Conservation (phyloP, 2,888 invertebrate genomes). For the Spisula solida region DNA sequence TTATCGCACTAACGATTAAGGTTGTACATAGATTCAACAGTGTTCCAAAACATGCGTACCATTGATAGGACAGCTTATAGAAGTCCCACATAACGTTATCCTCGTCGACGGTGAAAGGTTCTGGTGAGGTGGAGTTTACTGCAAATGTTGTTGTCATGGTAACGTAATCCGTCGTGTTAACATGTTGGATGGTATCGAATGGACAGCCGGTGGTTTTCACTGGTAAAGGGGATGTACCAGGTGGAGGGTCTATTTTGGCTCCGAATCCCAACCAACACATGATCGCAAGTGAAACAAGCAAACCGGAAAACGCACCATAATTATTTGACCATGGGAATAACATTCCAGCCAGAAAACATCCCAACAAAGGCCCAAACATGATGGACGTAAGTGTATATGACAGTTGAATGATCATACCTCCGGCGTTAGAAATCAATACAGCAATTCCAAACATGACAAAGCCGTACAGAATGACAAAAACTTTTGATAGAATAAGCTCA, state of each 20-base stretch:
- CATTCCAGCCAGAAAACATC: slow-evolving; percentile 82
- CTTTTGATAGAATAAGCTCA: slow-evolving; percentile 41
- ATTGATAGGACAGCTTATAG: slow-evolving; percentile 71
- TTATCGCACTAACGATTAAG: slow-evolving; percentile 65
- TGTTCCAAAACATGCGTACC: slow-evolving; percentile 69
- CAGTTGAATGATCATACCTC: slow-evolving; percentile 78
- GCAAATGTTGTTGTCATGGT: background rate
- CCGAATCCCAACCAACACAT: slow-evolving; percentile 58
- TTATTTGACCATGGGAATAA: slow-evolving; percentile 88
- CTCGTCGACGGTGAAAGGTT: background rate
- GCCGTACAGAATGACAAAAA: slow-evolving; percentile 40
- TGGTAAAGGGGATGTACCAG: slow-evolving; percentile 14
- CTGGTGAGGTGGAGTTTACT: background rate
- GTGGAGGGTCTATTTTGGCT: slow-evolving; percentile 30
- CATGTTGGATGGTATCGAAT: background rate
- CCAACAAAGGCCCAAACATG: slow-evolving; percentile 81
- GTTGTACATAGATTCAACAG: slow-evolving; percentile 54
- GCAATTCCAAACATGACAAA: slow-evolving; percentile 43
- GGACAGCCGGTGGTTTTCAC: background rate
- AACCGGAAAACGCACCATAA: slow-evolving; percentile 63
- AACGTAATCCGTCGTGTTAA: background rate
- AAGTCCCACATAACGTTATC: slow-evolving; percentile 46
- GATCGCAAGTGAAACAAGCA: slow-evolving; percentile 46
- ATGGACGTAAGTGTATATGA: slow-evolving; percentile 81
- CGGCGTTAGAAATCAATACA: slow-evolving; percentile 39